These are phyloP conservation scores for Phyto melanocephala DNA, from an alignment of 2,888 invertebrate species.

Conservation along the genomic window DNA sequence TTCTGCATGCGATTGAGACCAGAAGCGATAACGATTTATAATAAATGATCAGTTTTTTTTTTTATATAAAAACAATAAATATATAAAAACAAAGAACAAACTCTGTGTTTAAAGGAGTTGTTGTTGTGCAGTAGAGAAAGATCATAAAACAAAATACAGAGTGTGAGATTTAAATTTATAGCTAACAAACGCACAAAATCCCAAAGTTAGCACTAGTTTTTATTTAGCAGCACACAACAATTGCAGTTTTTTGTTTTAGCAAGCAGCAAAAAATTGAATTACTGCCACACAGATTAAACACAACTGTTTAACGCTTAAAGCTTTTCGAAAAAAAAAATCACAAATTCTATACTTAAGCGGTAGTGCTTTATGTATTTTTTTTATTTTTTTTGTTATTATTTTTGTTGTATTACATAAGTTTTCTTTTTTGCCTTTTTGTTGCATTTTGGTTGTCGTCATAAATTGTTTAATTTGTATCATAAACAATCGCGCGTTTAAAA, in stretches of 20 bases:
- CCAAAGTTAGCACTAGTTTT: conserved; percentile 1
- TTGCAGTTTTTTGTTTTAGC: no score
- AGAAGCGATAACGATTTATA: conserved; percentile 77
- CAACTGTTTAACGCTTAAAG: conserved; percentile 60
- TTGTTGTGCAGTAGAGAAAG: not conserved
- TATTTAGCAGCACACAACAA: conserved; percentile 12
- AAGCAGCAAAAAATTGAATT: conserved; percentile 60
- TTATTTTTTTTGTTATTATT: not conserved
- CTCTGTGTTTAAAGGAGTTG: conserved; percentile 4
- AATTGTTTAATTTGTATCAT: conserved; percentile 80
- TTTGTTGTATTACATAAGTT: conserved; percentile 45
- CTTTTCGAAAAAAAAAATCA: conserved; percentile 1
- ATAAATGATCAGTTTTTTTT: conserved; percentile 74
- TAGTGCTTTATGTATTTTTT: conserved; percentile 49
- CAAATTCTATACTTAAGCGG: conserved; percentile 50
- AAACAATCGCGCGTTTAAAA: conserved; percentile 78
- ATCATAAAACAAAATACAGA: conserved; percentile 52
- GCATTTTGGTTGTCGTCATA: conserved; percentile 74
- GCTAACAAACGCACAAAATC: conserved; percentile 55
- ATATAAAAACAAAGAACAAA: conserved; percentile 39
- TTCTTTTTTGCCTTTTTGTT: conserved; percentile 50
- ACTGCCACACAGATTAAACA: conserved; percentile 54
- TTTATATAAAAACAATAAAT: not conserved
- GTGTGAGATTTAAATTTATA: conserved; percentile 74
- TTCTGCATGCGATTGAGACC: conserved; percentile 68